Evolutionary conservation across 2,888 invertebrate species (phyloP).

Genomic region (Agapetus fuscipes): DNA sequence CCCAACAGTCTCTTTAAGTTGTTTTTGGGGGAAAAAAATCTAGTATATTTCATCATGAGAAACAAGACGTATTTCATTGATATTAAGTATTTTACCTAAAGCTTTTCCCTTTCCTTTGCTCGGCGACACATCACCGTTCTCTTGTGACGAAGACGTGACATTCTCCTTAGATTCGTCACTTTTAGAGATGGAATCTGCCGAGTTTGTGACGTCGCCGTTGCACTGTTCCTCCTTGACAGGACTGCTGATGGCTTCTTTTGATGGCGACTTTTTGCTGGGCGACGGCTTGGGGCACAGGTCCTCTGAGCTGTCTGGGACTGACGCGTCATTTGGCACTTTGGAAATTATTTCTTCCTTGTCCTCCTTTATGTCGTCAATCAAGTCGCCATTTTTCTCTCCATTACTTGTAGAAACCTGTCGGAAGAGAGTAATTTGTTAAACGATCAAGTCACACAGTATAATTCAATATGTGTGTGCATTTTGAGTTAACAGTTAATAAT

Average conservation of each 20-base stretch:
- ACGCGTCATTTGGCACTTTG: constrained; percentile 12
- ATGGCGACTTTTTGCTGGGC: constrained; percentile 24
- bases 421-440: background rate
- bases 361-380: constrained; percentile 6
- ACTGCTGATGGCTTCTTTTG: constrained; percentile 26
- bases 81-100: no score
- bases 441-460: background rate
- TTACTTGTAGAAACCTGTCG: constrained; percentile 40
- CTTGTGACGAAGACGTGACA: constrained; percentile 40
- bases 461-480: background rate
- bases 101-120: constrained; percentile 32
- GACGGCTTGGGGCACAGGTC: constrained; percentile 36
- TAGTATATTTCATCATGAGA: no score
- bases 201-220: constrained; percentile 41
- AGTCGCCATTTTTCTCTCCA: constrained; percentile 8
- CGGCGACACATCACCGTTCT: constrained; percentile 40
- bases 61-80: no score
- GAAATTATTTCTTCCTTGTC: constrained; percentile 7
- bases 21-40: no score
- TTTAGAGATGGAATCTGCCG: constrained; percentile 27
- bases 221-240: constrained; percentile 25
- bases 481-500: background rate
- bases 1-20: no score
- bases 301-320: constrained; percentile 39
- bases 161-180: constrained; percentile 32